A percentile compares a stretch with the other conserved stretches of the same genome.
phyloP scores from a whole-genome alignment of 2,888 invertebrate species.

The Tipula confusa region DNA sequence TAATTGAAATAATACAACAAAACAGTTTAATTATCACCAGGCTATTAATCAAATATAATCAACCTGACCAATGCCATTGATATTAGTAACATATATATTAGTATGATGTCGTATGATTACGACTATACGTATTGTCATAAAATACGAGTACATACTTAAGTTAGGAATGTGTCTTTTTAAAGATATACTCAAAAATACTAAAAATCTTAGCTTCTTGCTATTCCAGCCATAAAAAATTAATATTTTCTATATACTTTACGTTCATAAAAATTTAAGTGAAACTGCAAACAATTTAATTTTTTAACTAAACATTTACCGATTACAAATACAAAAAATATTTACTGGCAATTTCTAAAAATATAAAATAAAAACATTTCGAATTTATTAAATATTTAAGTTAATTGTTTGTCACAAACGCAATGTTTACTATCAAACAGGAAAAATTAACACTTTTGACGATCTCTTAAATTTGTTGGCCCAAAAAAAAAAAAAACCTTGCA shows the following conservation, averaged over 20 bases:
- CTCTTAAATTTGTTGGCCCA: background rate
- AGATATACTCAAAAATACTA: background rate
- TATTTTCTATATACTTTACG: background rate
- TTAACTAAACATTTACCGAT: background rate
- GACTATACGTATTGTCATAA: background rate
- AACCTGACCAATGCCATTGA: background rate
- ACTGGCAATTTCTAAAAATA: background rate
- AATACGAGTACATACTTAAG: background rate
- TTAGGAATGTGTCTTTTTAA: background rate
- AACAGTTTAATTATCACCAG: background rate
- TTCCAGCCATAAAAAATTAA: background rate
- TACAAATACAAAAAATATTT: background rate
- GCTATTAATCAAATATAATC: background rate
- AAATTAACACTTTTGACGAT: background rate
- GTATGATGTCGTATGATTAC: background rate
- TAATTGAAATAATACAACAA: background rate
- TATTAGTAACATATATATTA: background rate
- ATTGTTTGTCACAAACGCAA: background rate
- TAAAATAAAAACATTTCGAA: too few relatives aligned
- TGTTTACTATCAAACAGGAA: background rate
- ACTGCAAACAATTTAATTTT: too few relatives aligned
- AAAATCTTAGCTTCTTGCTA: background rate
- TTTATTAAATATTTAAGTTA: background rate
- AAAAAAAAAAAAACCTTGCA: too few relatives aligned
- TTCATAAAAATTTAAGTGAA: too few relatives aligned